These are phyloP conservation scores for Hemiscyllium ocellatum DNA, from an alignment of 2,113 vertebrate genomes.

Conservation along the genomic window DNA sequence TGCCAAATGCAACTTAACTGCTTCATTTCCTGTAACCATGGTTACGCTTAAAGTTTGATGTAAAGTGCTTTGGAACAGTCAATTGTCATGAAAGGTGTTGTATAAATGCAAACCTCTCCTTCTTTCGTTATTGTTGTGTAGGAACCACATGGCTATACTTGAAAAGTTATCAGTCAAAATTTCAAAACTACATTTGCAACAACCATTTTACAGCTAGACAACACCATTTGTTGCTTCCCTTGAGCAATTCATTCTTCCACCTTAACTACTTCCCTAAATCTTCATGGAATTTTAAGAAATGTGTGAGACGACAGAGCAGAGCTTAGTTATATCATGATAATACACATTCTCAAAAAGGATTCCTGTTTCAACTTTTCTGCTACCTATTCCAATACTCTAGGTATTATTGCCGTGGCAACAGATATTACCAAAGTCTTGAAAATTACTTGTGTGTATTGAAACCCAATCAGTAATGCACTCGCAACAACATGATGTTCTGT, in stretches of 20 bases:
- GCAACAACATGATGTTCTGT: not conserved
- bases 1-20: not conserved
- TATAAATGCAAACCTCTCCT: not conserved
- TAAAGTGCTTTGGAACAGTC: not conserved
- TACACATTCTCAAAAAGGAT: not conserved
- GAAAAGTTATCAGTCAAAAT: not conserved
- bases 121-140: not conserved
- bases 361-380: not conserved
- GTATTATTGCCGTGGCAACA: not conserved
- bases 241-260: not conserved
- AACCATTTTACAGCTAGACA: not conserved
- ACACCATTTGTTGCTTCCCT: not conserved
- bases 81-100: not conserved
- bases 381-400: not conserved
- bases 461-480: not conserved
- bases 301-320: not conserved
- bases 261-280: not conserved
- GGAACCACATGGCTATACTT: not conserved
- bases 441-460: not conserved
- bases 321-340: too few relatives aligned
- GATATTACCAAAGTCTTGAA: not conserved
- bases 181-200: not conserved
- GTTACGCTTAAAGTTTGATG: not conserved
- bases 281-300: not conserved
- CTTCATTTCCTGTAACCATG: not conserved